phyloP scores from a whole-genome alignment of 1,140 invertebrate genomes.

The Drosophila lowei region DNA sequence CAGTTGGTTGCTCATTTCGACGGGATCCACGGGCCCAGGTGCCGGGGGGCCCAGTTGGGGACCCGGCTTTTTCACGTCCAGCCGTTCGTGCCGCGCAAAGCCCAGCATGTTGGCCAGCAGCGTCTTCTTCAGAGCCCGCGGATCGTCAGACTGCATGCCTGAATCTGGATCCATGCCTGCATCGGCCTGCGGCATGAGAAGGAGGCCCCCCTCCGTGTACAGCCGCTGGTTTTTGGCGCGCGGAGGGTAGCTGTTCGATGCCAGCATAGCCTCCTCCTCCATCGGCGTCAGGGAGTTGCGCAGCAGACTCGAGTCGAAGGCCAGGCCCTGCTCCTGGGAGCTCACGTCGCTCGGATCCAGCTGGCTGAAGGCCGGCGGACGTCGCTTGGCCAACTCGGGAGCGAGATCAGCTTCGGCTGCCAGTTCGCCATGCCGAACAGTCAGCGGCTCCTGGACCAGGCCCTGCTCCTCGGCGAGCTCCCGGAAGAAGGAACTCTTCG shows the following conservation, averaged over 20 bases:
- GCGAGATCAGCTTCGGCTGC: conserved; percentile 11
- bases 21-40: conserved; percentile 83
- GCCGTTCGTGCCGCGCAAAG: conserved; percentile 92
- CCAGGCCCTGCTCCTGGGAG: conserved; percentile 53
- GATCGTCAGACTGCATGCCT: conserved; percentile 65
- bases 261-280: conserved; percentile 78
- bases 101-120: conserved; percentile 84
- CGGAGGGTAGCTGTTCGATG: conserved; percentile 68
- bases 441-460: conserved; percentile 52
- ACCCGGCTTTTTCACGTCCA: conserved; percentile 97
- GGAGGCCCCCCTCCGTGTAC: conserved; percentile 87
- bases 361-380: conserved; percentile 34
- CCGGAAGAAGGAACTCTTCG: conserved; percentile 71
- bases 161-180: conserved; percentile 16
- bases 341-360: conserved; percentile 24
- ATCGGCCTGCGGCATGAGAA: conserved; percentile 83
- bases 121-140: conserved; percentile 78
- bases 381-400: conserved; percentile 61
- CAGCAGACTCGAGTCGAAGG: conserved; percentile 63
- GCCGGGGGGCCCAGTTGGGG: conserved; percentile 87
- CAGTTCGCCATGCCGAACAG: conserved; percentile 12
- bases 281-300: conserved; percentile 73
- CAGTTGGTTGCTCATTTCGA: conserved; percentile 43
- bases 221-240: conserved; percentile 70
- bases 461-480: conserved; percentile 73